Evolutionary conservation across 2,797 vertebrate species (phyloP), one percentile per base, ranked within the genome.

Genomic region (Hypotaenidia philippensis): DNA sequence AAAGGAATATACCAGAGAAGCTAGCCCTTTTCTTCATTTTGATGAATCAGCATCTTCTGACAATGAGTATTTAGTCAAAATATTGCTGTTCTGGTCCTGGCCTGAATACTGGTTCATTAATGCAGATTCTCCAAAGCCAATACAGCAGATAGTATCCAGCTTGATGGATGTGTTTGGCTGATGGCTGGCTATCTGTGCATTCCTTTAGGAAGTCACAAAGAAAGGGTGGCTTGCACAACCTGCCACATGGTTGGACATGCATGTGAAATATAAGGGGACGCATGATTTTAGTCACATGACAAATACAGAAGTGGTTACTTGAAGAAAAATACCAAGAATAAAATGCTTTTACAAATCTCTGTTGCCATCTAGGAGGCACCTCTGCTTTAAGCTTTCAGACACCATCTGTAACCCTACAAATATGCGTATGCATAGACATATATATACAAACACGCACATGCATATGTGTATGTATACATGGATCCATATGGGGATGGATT

Each of bases 1-100:
- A 57, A 72, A 83, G 66, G 36, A 92, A 90, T 93, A 84, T 79
- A 41, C 17, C 63, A 87, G 38, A 92, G 38, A 47, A 92, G 11
- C 17, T 75, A 80, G 29, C 17, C 38, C 29, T 74, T 90, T 90
- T 18, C 10, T 85, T 91, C 5, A 38, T 84, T 93, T 69, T 2
- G 3, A 44, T 85, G 82, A 95, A 83, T 77, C 71, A 81, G 40
- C 72, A 69, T 41, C 57, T 61, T 86, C 72, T 90, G 83, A 59
- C 44, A 74, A 38, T 6, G 70, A 64, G 49, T 32, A 49, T 91
- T 93, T 76, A 56, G 44, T 74, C 8, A 64, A 70, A 93, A 40
- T 52, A 59, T 52, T 66, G 64, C 57, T 78, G 12, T 78, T 93
- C 60, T 71, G 49, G 40, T 91, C 57, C 52, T 68, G 65, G 44